A percentile compares a stretch with the other conserved stretches of the same genome.
These are phyloP conservation scores for Hemicrepidius hirtus DNA, from an alignment of 2,888 invertebrate genomes.

Conservation along the genomic window DNA sequence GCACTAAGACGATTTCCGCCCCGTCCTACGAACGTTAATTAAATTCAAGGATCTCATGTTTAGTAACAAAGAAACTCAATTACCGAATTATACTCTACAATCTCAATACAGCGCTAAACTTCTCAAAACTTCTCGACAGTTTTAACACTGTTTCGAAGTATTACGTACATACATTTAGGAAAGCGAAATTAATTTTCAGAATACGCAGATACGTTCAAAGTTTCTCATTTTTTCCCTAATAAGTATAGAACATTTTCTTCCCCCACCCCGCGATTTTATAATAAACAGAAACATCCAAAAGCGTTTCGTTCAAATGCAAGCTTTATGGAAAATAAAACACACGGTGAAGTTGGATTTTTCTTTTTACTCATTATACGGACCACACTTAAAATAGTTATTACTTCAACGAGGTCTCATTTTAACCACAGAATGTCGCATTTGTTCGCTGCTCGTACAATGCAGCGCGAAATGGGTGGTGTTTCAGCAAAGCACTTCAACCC, in stretches of 20 bases:
- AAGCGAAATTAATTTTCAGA: slow-evolving; percentile 40
- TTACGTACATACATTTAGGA: slow-evolving; percentile 27
- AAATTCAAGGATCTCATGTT: slow-evolving; percentile 56
- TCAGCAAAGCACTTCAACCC: slow-evolving; percentile 29
- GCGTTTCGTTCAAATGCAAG: too few species aligned
- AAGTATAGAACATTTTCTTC: too few species aligned
- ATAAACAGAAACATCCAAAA: too few species aligned
- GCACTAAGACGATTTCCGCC: slow-evolving; percentile 50
- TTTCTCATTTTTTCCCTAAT: too few species aligned
- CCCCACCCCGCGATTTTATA: too few species aligned
- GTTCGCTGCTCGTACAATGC: slow-evolving; percentile 36
- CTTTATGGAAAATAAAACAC: too few species aligned
- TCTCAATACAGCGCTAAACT: slow-evolving; percentile 37
- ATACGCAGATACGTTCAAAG: slow-evolving; percentile 22
- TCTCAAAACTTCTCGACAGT: slow-evolving; percentile 37
- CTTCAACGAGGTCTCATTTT: slow-evolving; percentile 51
- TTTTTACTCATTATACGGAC: slow-evolving; percentile 35
- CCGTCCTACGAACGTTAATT: slow-evolving; percentile 53
- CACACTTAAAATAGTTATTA: slow-evolving; percentile 49
- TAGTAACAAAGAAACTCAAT: slow-evolving; percentile 59
- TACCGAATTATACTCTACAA: slow-evolving; percentile 54
- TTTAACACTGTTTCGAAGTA: slow-evolving; percentile 31
- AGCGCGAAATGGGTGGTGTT: slow-evolving; percentile 31
- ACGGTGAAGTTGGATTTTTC: neutral
- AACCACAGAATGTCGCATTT: slow-evolving; percentile 49